Percentiles rank a stretch among this genome's conserved stretches.
Conservation (phyloP, 1,140 invertebrate species). For the Brachionus rubens region DNA sequence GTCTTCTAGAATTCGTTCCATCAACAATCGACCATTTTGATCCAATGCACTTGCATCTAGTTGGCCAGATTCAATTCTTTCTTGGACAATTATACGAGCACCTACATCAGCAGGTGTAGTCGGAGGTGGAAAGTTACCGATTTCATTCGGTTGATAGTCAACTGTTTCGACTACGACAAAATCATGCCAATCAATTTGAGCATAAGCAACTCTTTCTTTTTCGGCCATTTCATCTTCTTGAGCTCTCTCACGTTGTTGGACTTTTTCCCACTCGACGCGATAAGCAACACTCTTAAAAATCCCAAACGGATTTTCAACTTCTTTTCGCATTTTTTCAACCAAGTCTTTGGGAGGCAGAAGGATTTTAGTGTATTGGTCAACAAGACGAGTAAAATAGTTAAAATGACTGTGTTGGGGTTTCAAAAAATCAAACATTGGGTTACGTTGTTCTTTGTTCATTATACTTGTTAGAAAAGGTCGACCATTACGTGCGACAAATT, state of each 20-base stretch:
- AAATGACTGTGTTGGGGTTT: slow-evolving; percentile 96
- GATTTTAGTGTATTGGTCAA: slow-evolving; percentile 97
- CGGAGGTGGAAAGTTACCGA: slow-evolving; percentile 75
- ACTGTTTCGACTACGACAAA: slow-evolving; percentile 99
- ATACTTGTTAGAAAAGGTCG: slow-evolving; percentile 93
- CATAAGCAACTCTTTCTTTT: slow-evolving; percentile 86
- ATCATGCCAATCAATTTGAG: slow-evolving; percentile 99
- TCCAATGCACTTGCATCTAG: slow-evolving; percentile 17
- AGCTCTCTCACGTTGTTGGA: slow-evolving; percentile 83
- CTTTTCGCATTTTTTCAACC: slow-evolving; percentile 73
- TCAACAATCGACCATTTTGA: slow-evolving; percentile 13
- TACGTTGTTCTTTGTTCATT: slow-evolving; percentile 95
- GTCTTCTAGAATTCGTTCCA: slow-evolving; percentile 39
- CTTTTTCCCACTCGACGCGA: slow-evolving; percentile 89
- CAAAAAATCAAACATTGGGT: slow-evolving; percentile 98
- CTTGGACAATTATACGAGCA: slow-evolving; percentile 81
- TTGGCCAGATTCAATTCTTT: slow-evolving; percentile 53
- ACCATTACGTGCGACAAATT: slow-evolving; percentile 97
- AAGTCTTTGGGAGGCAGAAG: slow-evolving; percentile 89
- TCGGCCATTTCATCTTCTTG: slow-evolving; percentile 91
- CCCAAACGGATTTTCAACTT: slow-evolving; percentile 69
- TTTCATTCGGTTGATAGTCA: slow-evolving; percentile 93
- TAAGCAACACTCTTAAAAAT: slow-evolving; percentile 88
- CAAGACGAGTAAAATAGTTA: slow-evolving; percentile 93
- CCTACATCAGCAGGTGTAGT: slow-evolving; percentile 95